Percentiles rank a stretch among this genome's conserved stretches.
phyloP scores from a whole-genome alignment of 2,113 vertebrate species.

The Pristiophorus japonicus region DNA sequence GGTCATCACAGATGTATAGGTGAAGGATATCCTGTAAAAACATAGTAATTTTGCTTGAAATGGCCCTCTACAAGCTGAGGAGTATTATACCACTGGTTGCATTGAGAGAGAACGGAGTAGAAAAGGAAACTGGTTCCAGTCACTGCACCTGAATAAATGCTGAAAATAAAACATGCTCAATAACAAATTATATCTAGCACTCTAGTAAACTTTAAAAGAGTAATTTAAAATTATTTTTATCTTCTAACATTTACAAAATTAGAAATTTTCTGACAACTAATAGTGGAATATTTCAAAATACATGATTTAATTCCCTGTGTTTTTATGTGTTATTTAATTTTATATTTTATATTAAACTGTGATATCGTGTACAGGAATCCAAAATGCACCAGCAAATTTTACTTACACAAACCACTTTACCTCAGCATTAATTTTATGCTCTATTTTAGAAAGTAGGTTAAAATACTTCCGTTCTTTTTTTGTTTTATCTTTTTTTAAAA shows the following conservation, averaged over 20 bases:
- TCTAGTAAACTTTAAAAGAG: background rate
- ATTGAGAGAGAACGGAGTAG: background rate
- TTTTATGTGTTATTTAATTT: background rate
- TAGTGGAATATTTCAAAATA: background rate
- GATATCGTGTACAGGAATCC: background rate
- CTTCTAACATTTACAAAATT: background rate
- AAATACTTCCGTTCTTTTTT: constrained; percentile 40
- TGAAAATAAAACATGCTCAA: background rate
- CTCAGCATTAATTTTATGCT: background rate
- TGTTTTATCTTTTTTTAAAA: constrained; percentile 40
- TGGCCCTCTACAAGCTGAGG: background rate
- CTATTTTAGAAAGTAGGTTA: background rate
- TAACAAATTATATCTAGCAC: background rate
- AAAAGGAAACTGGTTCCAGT: background rate
- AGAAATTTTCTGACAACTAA: background rate
- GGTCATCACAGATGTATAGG: background rate
- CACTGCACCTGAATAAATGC: background rate
- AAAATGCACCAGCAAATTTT: background rate
- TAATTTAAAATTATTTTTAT: background rate
- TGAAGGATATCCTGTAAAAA: background rate
- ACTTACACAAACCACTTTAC: background rate
- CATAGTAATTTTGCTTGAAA: background rate
- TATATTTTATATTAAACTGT: background rate
- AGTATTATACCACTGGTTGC: background rate
- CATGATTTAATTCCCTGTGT: background rate